These are phyloP conservation scores for Troilus luridus DNA, from an alignment of 2,888 invertebrate species.

Conservation along the genomic window DNA sequence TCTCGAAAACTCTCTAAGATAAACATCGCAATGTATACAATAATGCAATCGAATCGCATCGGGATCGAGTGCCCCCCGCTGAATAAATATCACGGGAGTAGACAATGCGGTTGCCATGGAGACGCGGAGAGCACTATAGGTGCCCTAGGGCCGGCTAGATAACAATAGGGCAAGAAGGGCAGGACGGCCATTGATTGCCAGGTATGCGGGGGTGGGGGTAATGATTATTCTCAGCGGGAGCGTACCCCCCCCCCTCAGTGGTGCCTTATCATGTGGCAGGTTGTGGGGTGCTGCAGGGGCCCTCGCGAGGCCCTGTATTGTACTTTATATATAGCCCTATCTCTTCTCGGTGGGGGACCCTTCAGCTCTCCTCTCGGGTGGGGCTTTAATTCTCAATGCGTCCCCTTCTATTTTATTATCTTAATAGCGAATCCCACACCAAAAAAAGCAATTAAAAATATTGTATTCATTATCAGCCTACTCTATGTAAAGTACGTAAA, in stretches of 20 bases:
- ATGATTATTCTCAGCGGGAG: conserved; percentile 49
- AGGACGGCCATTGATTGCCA: conserved; percentile 36
- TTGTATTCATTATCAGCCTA: too few relatives aligned
- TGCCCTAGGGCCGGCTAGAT: neutral
- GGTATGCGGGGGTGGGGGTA: conserved; percentile 45
- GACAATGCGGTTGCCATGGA: neutral
- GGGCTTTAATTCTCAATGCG: neutral
- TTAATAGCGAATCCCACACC: neutral
- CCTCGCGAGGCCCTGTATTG: neutral
- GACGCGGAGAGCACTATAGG: too few relatives aligned
- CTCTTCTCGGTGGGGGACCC: neutral
- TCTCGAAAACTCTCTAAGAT: neutral
- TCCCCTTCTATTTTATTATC: neutral
- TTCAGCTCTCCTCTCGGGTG: neutral
- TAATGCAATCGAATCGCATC: neutral
- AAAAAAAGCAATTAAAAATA: neutral
- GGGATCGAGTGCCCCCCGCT: neutral
- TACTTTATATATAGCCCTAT: conserved; percentile 4
- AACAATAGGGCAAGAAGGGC: conserved; percentile 31
- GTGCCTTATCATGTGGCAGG: conserved; percentile 44
- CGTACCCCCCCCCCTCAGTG: neutral
- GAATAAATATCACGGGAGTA: neutral
- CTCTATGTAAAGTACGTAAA: too few relatives aligned
- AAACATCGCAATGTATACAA: neutral
- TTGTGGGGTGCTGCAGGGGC: conserved; percentile 42